Conservation (phyloP, 2,113 vertebrate species). For the Donacobius atricapilla region DNA sequence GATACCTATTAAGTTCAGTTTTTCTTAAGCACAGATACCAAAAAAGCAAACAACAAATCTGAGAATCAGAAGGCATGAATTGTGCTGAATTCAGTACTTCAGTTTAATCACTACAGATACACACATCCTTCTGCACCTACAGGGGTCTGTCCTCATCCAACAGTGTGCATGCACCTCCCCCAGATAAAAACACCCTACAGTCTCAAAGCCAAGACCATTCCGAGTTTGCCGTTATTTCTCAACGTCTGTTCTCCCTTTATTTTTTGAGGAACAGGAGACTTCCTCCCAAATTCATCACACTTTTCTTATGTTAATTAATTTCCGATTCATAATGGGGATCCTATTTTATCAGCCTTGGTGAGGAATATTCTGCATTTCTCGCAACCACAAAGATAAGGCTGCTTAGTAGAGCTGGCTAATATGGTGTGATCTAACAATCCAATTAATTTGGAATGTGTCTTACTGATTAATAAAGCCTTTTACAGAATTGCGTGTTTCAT, state of each 20-base stretch:
- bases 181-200: background rate
- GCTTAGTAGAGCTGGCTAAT: background rate
- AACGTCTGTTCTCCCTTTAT: background rate
- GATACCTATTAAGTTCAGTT: background rate
- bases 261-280: background rate
- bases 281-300: background rate
- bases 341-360: background rate
- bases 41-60: background rate
- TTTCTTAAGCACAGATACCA: background rate
- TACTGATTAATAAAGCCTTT: background rate
- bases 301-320: background rate
- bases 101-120: fast-evolving
- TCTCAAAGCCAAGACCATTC: background rate
- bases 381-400: background rate
- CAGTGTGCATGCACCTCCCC: fast-evolving
- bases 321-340: background rate
- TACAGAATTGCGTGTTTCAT: background rate
- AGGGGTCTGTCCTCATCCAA: background rate
- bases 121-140: background rate
- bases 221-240: background rate
- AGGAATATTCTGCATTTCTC: background rate
- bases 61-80: background rate
- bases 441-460: slow-evolving; percentile 20
- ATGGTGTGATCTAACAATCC: background rate
- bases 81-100: background rate